Evolutionary conservation across 2,797 vertebrate genomes (phyloP), one percentile per base, ranked within the genome.

Genomic region (Spinus pinus): DNA sequence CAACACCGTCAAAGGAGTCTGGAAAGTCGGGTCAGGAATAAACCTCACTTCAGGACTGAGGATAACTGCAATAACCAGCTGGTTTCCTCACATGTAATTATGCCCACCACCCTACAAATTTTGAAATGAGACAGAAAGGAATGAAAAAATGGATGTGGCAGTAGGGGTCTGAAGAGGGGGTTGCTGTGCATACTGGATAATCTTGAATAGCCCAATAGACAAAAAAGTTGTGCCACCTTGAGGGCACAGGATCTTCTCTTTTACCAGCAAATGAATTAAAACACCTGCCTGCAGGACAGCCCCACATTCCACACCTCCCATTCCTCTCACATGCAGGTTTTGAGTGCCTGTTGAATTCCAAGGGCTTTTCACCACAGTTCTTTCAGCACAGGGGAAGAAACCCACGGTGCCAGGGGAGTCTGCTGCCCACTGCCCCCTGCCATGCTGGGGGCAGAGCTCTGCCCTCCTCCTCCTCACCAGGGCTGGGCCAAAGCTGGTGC

Each of bases 231-330:
- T 28, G 18, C 30, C 54, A 5, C 39, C 74, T 14, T 14, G 23
- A 10, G 15, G 67, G 53, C 27, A 49, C 53, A 85, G 28, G 39
- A 56, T 42, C 7, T 49, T 67, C 12, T 4, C 50, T 9, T 4
- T 46, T 39, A 56, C 17, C 56, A 86, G 44, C 15, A 46, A 54
- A 46, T 15, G 11, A 88, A 47, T 23, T 27, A 31, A 54, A 81
- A 57, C 17, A 30, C 12, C 15, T 16, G 9, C 20, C 33, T 50
- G 35, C 30, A 35, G 46, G 23, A 21, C 5, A 3, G 19, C 22
- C 67, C 31, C 2, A 0, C 0, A 1, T 35, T 31, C 50, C 16
- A 9, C 60, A 11, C 2, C 53, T 58, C 47, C 75, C 24, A 0
- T 24, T 37, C 57, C 46, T 71, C 69, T 70, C 57, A 44, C 39